Percentiles rank a stretch among this genome's conserved stretches.
These are phyloP conservation scores for Auanema sp. DNA, from an alignment of 2,888 invertebrate species.

Conservation along the genomic window DNA sequence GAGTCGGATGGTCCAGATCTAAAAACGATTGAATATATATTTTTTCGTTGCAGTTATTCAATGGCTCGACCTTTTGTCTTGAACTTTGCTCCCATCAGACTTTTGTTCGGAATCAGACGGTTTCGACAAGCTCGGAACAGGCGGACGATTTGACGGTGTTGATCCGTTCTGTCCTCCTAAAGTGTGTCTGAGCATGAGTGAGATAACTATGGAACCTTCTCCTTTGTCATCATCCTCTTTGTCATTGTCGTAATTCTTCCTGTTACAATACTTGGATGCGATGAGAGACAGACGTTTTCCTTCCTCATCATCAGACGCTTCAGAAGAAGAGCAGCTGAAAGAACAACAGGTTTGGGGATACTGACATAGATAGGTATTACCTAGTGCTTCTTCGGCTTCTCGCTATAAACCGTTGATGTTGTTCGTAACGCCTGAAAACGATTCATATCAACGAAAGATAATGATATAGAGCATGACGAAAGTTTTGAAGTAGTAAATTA, in stretches of 20 bases:
- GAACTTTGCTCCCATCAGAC: too few relatives aligned
- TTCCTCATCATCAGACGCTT: slow-evolving; percentile 80
- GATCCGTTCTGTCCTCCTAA: background rate
- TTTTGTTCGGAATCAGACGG: too few relatives aligned
- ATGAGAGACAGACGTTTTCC: slow-evolving; percentile 48
- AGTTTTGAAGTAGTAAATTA: background rate
- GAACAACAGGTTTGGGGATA: too few relatives aligned
- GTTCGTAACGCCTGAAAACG: slow-evolving; percentile 46
- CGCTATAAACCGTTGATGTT: slow-evolving; percentile 47
- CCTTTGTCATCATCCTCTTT: slow-evolving; percentile 22
- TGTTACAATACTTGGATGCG: slow-evolving; percentile 27
- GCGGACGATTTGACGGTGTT: background rate
- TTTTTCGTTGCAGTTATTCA: too few relatives aligned
- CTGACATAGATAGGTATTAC: slow-evolving; percentile 12
- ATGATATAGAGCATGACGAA: background rate
- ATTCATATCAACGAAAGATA: too few relatives aligned
- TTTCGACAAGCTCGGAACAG: too few relatives aligned
- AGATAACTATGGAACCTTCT: slow-evolving; percentile 6
- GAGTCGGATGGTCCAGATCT: slow-evolving; percentile 9
- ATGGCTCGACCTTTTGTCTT: too few relatives aligned
- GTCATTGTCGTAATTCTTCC: slow-evolving; percentile 5
- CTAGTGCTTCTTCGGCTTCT: slow-evolving; percentile 47
- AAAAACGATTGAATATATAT: too few relatives aligned
- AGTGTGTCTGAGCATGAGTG: background rate
- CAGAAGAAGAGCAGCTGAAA: slow-evolving; percentile 87